phyloP scores from a whole-genome alignment of 64 coral and sea anemone species.

The Stichodactyla helianthus region DNA sequence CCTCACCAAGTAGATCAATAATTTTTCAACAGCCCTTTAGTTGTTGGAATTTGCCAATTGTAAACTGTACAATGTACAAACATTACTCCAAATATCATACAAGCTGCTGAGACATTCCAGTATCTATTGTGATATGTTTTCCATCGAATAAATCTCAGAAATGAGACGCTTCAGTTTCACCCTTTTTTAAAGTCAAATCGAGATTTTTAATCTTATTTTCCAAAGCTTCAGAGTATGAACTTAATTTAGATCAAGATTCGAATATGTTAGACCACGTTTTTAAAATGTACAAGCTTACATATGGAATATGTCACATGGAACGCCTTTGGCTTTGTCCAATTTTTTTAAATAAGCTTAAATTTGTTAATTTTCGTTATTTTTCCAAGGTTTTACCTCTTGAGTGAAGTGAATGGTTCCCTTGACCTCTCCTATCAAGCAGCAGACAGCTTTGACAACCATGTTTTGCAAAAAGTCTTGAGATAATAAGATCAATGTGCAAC shows the following conservation, averaged over 20 bases:
- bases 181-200: neutral
- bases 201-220: neutral
- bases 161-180: neutral
- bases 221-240: neutral
- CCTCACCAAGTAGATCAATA: neutral
- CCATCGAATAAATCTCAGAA: neutral
- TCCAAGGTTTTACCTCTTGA: slow-evolving; percentile 34
- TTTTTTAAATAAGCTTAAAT: neutral
- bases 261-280: neutral
- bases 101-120: neutral
- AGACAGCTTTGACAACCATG: slow-evolving; percentile 56
- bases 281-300: neutral
- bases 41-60: neutral
- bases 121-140: neutral
- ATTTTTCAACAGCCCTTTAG: neutral
- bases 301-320: neutral
- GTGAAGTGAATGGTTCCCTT: slow-evolving; percentile 51
- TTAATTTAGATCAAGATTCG: neutral
- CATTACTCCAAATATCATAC: neutral
- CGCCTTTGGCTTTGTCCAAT: neutral
- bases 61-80: neutral
- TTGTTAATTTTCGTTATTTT: neutral
- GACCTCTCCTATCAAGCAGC: slow-evolving; percentile 46
- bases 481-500: neutral
- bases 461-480: neutral